These are phyloP conservation scores for Paramuricea clavata DNA, from an alignment of 92 coral and sea anemone genomes.

Conservation along the genomic window DNA sequence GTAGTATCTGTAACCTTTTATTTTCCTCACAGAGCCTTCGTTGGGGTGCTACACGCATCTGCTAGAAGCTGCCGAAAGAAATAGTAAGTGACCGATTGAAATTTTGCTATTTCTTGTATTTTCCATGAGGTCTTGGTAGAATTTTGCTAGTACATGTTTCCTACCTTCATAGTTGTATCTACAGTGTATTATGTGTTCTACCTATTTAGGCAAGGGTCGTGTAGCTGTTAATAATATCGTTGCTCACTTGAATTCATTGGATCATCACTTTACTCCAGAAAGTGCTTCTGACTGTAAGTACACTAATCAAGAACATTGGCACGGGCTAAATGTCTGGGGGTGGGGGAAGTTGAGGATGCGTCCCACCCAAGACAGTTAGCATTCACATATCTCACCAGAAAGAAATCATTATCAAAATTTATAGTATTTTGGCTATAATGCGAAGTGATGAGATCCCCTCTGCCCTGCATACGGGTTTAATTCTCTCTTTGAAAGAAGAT, in stretches of 20 bases:
- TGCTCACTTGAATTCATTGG: conserved; percentile 29
- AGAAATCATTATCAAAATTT: neutral
- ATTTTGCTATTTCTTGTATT: neutral
- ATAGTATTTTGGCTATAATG: neutral
- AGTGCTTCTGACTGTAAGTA: conserved; percentile 37
- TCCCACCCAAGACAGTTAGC: neutral
- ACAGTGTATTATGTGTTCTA: neutral
- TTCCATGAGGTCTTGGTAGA: no score
- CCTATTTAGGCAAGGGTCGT: conserved; percentile 29
- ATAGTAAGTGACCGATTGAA: neutral
- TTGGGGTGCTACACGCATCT: conserved; percentile 35
- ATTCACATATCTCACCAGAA: neutral
- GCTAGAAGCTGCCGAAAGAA: conserved; percentile 40
- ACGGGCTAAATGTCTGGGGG: neutral
- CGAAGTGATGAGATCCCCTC: no score
- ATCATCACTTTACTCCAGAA: conserved; percentile 33
- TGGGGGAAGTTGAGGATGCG: neutral
- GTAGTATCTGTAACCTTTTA: neutral
- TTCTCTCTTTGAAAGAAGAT: neutral
- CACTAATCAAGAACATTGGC: neutral
- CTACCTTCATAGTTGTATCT: neutral
- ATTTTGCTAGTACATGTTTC: neutral
- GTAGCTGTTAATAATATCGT: conserved; percentile 30
- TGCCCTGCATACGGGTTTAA: no score
- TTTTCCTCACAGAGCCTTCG: conserved; percentile 19